Percentiles rank a stretch among this genome's conserved stretches.
Evolutionary conservation across 2,113 vertebrate species (phyloP).

Genomic region (Lepus americanus): DNA sequence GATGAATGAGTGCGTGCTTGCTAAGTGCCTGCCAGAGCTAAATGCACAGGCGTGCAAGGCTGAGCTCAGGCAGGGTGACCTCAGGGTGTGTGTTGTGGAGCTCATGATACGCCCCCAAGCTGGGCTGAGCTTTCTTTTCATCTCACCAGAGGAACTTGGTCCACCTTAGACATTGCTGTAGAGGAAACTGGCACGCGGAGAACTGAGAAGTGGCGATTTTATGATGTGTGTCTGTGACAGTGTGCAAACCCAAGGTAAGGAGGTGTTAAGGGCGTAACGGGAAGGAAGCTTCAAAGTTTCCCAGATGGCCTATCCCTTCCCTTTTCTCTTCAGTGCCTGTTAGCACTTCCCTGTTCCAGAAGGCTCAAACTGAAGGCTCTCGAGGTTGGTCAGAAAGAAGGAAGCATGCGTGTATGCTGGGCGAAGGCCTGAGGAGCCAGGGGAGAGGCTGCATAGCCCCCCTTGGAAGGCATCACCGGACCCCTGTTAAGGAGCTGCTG

Average conservation of each 20-base stretch:
- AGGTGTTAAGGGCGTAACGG: neutral
- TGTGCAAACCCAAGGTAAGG: neutral
- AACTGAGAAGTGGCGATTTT: neutral
- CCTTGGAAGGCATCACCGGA: neutral
- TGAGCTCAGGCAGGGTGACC: neutral
- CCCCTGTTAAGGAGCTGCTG: neutral
- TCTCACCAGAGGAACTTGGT: neutral
- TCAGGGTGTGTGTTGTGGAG: neutral
- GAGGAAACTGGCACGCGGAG: neutral
- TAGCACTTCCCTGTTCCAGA: conserved; percentile 7
- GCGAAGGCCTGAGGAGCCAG: neutral
- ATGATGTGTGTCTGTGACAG: fast-evolving
- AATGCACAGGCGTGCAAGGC: neutral
- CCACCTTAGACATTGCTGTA: neutral
- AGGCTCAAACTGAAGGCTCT: conserved; percentile 61
- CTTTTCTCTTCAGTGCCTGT: neutral
- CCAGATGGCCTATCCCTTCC: neutral
- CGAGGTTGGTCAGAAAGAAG: neutral
- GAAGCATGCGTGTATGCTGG: neutral
- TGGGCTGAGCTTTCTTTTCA: neutral
- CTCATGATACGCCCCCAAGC: neutral
- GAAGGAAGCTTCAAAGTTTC: conserved; percentile 28
- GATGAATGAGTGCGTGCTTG: neutral
- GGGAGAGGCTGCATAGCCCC: neutral
- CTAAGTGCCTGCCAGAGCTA: neutral